phyloP scores from a whole-genome alignment of 2,113 vertebrate species.

The Lagenorhynchus albirostris region DNA sequence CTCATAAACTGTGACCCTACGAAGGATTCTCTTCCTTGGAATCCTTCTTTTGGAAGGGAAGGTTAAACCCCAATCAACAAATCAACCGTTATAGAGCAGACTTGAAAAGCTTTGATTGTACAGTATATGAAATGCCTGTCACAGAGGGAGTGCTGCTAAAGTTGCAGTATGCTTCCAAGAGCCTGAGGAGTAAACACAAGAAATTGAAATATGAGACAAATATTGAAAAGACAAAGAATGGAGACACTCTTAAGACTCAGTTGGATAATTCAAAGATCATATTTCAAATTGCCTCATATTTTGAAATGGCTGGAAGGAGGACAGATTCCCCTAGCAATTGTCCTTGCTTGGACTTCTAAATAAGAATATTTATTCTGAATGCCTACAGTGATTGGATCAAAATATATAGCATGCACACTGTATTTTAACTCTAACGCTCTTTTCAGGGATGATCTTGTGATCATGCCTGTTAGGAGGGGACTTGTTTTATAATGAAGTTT shows the following conservation, averaged over 20 bases:
- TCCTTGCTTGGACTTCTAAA: background rate
- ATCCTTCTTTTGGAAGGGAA: conserved; percentile 48
- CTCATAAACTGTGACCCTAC: conserved; percentile 27
- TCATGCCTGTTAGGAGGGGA: background rate
- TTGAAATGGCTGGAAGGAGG: conserved; percentile 36
- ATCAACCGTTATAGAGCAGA: conserved; percentile 71
- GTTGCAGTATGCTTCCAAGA: conserved; percentile 54
- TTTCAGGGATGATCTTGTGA: background rate
- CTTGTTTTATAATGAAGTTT: background rate
- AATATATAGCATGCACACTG: background rate
- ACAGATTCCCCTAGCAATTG: conserved; percentile 53
- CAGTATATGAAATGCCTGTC: conserved; percentile 32
- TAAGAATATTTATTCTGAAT: conserved; percentile 22
- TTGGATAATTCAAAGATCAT: conserved; percentile 66
- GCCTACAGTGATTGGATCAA: background rate
- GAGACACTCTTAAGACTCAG: conserved; percentile 48
- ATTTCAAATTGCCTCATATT: conserved; percentile 67
- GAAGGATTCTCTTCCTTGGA: conserved; percentile 29
- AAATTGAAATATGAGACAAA: conserved; percentile 76
- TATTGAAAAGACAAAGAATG: conserved; percentile 55
- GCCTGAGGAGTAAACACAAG: conserved; percentile 75
- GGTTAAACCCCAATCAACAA: conserved; percentile 68
- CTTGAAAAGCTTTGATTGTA: conserved; percentile 59
- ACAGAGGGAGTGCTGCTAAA: conserved; percentile 64
- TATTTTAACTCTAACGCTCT: background rate